These are phyloP conservation scores for Smittia sp. DNA, from an alignment of 2,888 invertebrate species.

Conservation along the genomic window DNA sequence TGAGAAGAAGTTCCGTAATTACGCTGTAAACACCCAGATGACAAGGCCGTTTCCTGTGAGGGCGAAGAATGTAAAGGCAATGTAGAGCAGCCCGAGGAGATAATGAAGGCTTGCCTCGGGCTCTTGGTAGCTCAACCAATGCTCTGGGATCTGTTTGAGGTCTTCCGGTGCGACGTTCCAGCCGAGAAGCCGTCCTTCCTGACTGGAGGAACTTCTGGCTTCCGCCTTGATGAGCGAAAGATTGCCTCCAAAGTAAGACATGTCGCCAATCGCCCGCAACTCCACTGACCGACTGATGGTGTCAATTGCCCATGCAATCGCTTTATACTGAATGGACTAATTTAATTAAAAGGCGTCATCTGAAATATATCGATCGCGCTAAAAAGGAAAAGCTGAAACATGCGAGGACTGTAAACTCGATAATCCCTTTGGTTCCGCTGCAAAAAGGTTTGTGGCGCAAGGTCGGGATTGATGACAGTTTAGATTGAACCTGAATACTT, in stretches of 20 bases:
- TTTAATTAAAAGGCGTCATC: constrained; percentile 8
- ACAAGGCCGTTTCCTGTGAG: constrained; percentile 80
- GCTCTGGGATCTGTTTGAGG: constrained; percentile 71
- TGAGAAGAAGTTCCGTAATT: constrained; percentile 50
- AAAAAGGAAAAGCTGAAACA: neutral
- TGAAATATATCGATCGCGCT: neutral
- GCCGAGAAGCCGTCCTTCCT: constrained; percentile 59
- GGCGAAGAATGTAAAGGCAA: constrained; percentile 69
- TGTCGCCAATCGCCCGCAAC: neutral
- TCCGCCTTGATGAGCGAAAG: constrained; percentile 4
- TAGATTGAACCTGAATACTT: too few species aligned
- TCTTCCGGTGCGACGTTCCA: constrained; percentile 77
- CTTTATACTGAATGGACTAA: constrained; percentile 1
- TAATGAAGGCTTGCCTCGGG: constrained; percentile 77
- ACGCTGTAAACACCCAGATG: constrained; percentile 66
- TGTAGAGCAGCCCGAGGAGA: constrained; percentile 72
- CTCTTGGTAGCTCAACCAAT: constrained; percentile 74
- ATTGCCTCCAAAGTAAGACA: neutral
- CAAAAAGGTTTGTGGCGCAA: too few species aligned
- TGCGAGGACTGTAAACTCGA: neutral
- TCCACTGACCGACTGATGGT: constrained; percentile 12
- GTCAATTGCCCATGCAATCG: neutral
- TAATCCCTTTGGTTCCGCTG: neutral
- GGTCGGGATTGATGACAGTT: too few species aligned
- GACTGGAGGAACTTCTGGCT: neutral